Evolutionary conservation across 2,888 invertebrate genomes (phyloP).

Genomic region (Campoplex nolae): DNA sequence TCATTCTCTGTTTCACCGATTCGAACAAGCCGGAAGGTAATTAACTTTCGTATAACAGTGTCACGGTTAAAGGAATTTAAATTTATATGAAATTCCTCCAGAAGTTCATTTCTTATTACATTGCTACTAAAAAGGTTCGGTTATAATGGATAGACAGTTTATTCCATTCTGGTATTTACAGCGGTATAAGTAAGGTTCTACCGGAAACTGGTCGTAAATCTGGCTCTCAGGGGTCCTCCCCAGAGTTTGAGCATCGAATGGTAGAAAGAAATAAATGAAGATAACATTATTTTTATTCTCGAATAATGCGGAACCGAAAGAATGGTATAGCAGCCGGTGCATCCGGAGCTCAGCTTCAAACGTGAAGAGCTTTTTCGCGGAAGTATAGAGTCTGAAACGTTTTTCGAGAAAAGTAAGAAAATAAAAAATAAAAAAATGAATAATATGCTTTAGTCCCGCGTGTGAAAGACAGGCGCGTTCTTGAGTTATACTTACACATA

Average conservation of each 20-base stretch:
- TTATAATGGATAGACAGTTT: slow-evolving; percentile 12
- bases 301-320: slow-evolving; percentile 37
- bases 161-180: slow-evolving; percentile 12
- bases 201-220: slow-evolving; percentile 5
- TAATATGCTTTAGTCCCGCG: slow-evolving; percentile 35
- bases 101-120: not conserved
- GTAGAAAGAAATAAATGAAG: slow-evolving; percentile 22
- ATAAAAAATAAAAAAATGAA: slow-evolving; percentile 5
- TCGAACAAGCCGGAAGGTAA: slow-evolving; percentile 40
- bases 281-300: slow-evolving; percentile 18
- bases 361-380: slow-evolving; percentile 33
- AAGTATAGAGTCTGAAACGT: slow-evolving; percentile 23
- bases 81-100: slow-evolving; percentile 10
- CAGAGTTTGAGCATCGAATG: slow-evolving; percentile 5
- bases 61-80: slow-evolving; percentile 30
- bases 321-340: slow-evolving; percentile 15
- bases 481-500: slow-evolving; percentile 14
- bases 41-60: slow-evolving; percentile 69
- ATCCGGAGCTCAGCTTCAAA: slow-evolving; percentile 30
- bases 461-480: slow-evolving; percentile 55
- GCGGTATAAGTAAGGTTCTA: not conserved
- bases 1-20: not conserved
- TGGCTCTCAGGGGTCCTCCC: not conserved
- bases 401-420: slow-evolving; percentile 24
- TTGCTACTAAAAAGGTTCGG: slow-evolving; percentile 13